phyloP scores from a whole-genome alignment of 64 coral and sea anemone species.

The Actinia equina region DNA sequence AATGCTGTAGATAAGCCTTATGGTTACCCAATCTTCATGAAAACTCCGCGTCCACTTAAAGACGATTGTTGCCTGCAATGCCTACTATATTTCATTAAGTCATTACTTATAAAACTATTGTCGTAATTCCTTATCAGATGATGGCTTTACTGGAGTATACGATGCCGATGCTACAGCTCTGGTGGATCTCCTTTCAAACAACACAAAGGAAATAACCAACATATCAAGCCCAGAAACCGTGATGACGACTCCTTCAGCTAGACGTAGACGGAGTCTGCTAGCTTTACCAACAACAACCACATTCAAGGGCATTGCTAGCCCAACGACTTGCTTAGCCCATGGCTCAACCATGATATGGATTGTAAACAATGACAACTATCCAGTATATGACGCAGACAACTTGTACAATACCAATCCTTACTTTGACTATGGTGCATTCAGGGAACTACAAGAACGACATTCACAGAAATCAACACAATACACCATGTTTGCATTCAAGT shows the following conservation, averaged over 20 bases:
- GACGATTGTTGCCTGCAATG: too few relatives aligned
- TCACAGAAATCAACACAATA: slow-evolving; percentile 61
- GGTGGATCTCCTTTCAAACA: slow-evolving; percentile 18
- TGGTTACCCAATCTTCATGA: too few relatives aligned
- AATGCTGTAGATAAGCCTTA: too few relatives aligned
- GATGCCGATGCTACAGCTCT: slow-evolving; percentile 21
- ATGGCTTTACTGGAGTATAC: slow-evolving; percentile 70
- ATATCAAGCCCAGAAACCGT: slow-evolving; percentile 3
- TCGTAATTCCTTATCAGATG: slow-evolving; percentile 30
- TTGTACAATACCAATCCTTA: slow-evolving; percentile 85
- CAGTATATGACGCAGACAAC: slow-evolving; percentile 71
- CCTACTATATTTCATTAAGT: too few relatives aligned
- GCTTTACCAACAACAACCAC: slow-evolving; percentile 25
- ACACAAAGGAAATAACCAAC: slow-evolving; percentile 23
- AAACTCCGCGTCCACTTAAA: too few relatives aligned
- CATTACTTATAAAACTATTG: not conserved
- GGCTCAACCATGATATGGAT: slow-evolving; percentile 81
- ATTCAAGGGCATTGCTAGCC: slow-evolving; percentile 67
- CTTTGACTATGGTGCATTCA: slow-evolving; percentile 87
- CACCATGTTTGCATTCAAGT: slow-evolving; percentile 86
- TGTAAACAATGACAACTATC: slow-evolving; percentile 79
- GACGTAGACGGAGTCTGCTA: slow-evolving; percentile 52
- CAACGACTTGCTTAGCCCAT: slow-evolving; percentile 69
- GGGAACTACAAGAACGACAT: slow-evolving; percentile 70
- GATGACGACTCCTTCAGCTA: not conserved